These are phyloP conservation scores for Galleria mellonella DNA, from an alignment of 1,140 invertebrate species.

Conservation along the genomic window DNA sequence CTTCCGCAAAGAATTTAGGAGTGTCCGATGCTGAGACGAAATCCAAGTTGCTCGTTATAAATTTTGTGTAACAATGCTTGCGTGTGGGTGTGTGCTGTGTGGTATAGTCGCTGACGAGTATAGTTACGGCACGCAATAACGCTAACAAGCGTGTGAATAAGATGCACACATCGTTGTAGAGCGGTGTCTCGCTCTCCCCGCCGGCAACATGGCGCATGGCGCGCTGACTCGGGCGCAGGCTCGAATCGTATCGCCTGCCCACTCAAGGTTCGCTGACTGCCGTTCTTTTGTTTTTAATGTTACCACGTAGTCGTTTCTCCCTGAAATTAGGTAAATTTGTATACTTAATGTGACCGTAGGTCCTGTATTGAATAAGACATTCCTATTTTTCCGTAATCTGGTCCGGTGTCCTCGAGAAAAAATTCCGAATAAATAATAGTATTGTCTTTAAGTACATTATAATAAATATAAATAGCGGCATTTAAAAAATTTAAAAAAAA, in stretches of 20 bases:
- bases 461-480: too few species aligned
- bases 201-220: slow-evolving; percentile 57
- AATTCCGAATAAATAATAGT: too few species aligned
- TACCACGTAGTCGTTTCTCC: slow-evolving; percentile 37
- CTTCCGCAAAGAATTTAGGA: slow-evolving; percentile 72
- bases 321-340: slow-evolving; percentile 8
- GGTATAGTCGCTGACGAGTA: slow-evolving; percentile 68
- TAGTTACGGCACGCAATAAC: slow-evolving; percentile 73
- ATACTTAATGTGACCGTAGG: slow-evolving; percentile 7
- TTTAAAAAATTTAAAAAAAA: too few species aligned
- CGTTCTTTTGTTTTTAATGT: slow-evolving; percentile 75
- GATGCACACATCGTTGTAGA: slow-evolving; percentile 34
- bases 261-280: slow-evolving; percentile 76
- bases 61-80: slow-evolving; percentile 72
- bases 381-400: too few species aligned
- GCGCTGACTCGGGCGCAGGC: slow-evolving; percentile 71
- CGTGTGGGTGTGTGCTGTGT: slow-evolving; percentile 53
- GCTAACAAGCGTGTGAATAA: slow-evolving; percentile 66
- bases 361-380: too few species aligned
- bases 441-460: too few species aligned
- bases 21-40: slow-evolving; percentile 61
- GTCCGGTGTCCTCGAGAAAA: too few species aligned
- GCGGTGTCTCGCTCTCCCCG: slow-evolving; percentile 44
- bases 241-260: slow-evolving; percentile 75
- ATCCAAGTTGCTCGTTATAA: slow-evolving; percentile 70